These are phyloP conservation scores for Apodemus sylvaticus DNA, from an alignment of 2,113 vertebrate species.

Conservation along the genomic window DNA sequence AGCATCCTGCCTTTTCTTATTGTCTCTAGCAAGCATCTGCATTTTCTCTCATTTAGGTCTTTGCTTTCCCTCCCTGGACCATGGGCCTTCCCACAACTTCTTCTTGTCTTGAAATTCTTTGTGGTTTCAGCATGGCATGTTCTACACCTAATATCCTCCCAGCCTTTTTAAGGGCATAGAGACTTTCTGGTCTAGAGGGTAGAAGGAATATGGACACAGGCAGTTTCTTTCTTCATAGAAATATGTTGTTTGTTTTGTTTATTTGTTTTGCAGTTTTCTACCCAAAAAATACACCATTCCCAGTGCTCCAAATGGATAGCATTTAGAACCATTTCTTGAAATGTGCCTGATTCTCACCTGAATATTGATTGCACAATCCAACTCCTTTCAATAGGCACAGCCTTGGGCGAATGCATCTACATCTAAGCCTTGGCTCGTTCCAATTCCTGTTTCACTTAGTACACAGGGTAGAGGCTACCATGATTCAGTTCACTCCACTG, in stretches of 20 bases:
- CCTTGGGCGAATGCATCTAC: background rate
- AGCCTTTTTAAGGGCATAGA: background rate
- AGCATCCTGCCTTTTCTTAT: background rate
- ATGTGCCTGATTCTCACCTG: conserved; percentile 10
- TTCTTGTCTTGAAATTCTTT: conserved; percentile 48
- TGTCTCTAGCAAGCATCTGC: fast-evolving
- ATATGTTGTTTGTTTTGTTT: background rate
- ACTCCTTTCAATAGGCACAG: conserved; percentile 9
- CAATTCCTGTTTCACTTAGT: conserved; percentile 47
- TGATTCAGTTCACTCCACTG: background rate
- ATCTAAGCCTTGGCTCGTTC: conserved; percentile 38
- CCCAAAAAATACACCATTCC: background rate
- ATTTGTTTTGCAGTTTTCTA: conserved; percentile 38
- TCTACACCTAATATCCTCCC: conserved; percentile 19
- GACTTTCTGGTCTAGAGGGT: background rate
- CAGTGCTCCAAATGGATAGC: background rate
- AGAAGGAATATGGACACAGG: background rate
- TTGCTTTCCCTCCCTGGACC: background rate
- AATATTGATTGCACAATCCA: conserved; percentile 38
- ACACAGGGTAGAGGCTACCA: background rate
- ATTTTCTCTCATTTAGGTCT: background rate
- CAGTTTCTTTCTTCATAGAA: conserved; percentile 39
- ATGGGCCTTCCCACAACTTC: background rate
- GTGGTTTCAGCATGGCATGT: background rate
- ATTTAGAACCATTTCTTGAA: conserved; percentile 15